Evolutionary conservation across 1,140 invertebrate species (phyloP).

Genomic region (Zaprionus vittiger): DNA sequence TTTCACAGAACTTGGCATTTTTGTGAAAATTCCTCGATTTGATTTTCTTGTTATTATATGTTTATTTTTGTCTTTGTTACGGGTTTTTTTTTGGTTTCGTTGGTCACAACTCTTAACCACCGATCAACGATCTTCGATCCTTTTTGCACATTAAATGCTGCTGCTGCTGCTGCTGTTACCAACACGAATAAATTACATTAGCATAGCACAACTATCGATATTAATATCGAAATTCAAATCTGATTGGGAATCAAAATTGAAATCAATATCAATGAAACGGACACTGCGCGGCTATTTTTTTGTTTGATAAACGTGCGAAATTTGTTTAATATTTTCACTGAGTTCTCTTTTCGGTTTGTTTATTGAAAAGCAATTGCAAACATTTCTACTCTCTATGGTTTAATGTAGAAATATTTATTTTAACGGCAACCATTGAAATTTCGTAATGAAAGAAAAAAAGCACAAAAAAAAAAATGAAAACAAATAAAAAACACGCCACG

Average conservation of each 20-base stretch:
- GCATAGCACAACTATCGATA: neutral
- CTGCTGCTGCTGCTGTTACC: constrained; percentile 5
- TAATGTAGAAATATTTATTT: constrained; percentile 53
- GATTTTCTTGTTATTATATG: constrained; percentile 8
- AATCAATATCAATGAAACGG: constrained; percentile 11
- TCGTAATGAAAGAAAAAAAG: constrained; percentile 74
- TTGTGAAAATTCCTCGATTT: constrained; percentile 40
- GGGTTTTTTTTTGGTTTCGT: constrained; percentile 19
- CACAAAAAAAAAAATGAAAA: constrained; percentile 47
- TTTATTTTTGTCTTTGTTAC: neutral
- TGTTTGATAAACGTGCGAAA: constrained; percentile 33
- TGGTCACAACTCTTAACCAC: constrained; percentile 6
- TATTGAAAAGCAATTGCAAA: constrained; percentile 60
- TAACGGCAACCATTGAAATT: constrained; percentile 62
- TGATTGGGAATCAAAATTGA: constrained; percentile 5
- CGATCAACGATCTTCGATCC: constrained; percentile 17
- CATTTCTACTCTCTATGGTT: constrained; percentile 38
- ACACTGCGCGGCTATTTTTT: constrained; percentile 4
- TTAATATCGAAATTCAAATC: neutral
- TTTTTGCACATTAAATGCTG: neutral
- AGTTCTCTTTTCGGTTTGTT: constrained; percentile 41
- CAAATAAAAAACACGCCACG: constrained; percentile 67
- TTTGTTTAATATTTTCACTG: constrained; percentile 53
- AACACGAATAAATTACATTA: constrained; percentile 11
- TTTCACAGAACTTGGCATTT: constrained; percentile 68